Base-by-base conservation (phyloP, 2,797 vertebrate genomes). In the Melanogrammus aeglefinus region DNA sequence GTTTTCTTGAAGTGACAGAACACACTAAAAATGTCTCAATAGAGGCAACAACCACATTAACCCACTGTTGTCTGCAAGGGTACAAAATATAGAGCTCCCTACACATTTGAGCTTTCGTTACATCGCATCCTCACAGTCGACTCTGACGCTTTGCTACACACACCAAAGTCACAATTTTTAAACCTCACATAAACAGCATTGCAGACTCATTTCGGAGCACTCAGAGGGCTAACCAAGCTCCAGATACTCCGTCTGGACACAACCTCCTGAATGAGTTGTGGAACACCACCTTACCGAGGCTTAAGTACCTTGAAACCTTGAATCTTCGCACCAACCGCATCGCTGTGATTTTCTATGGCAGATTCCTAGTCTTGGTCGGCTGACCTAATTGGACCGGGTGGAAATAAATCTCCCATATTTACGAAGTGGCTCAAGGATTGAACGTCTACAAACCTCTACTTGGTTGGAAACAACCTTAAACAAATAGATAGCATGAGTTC, bases 251-350 rank as follows among this genome's bases (percentile, higher is more conserved):
- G 93, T 14, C 82, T 97, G 63, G 95, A 96, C 86, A 96, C 83
- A 97, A 97, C 81, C 94, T 96, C 63, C 89, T 97, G 69, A 95
- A 93, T 0, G 93, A 96, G 81, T 85, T 96, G 76, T 94, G 89
- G 39, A 0, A 6, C 0, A 76, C 78, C 10, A 94, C 86, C 79
- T 97, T 97, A n/a, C n/a, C 88, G 13, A 82, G 88, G 94, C 57
- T 90, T 96, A 76, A 0, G 24, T 14, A 93, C 1, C 89, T 97
- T 72, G n/a, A 83, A 82, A 91, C 7, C 4, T 94, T 97, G 29
- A 96, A 94, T 77, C 86, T 98, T 24, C 91, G 94, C 63, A 94
- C 96, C 82, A 97, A 97, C 82, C 95, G 89, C 0, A 93, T 97
- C 78, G 76, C 91, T 0, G 94, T 95, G 13, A 96, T 97, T 84